phyloP scores from a whole-genome alignment of 2,888 invertebrate genomes.

The Coelinius sp. region DNA sequence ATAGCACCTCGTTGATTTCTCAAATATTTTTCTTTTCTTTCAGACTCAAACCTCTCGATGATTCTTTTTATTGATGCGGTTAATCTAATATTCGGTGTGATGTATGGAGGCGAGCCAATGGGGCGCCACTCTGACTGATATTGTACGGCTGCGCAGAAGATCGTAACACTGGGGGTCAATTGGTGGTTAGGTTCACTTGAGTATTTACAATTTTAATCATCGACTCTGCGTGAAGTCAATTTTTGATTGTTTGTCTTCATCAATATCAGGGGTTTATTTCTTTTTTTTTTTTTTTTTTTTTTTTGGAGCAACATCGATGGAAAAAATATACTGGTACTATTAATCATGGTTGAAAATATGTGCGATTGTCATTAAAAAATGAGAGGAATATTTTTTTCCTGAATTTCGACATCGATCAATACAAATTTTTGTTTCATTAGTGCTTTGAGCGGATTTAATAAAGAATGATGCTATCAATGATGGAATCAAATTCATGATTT shows the following conservation, averaged over 20 bases:
- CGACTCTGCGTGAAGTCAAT: conserved; percentile 51
- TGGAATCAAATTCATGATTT: too few relatives aligned
- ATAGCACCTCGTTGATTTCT: conserved; percentile 23
- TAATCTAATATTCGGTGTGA: conserved; percentile 65
- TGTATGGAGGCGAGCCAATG: conserved; percentile 62
- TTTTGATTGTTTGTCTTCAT: neutral
- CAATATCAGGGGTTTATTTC: neutral
- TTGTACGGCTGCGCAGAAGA: conserved; percentile 53
- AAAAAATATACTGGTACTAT: neutral
- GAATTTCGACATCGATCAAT: neutral
- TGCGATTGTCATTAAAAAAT: too few relatives aligned
- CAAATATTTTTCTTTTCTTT: neutral
- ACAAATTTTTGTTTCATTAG: too few relatives aligned
- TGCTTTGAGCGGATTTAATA: too few relatives aligned
- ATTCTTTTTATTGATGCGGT: conserved; percentile 47
- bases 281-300: neutral
- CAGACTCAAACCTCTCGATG: neutral
- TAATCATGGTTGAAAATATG: neutral
- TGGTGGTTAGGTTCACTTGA: conserved; percentile 46
- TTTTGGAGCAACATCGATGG: neutral
- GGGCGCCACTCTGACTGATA: conserved; percentile 54
- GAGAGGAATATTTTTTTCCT: too few relatives aligned
- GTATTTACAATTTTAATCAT: conserved; percentile 64
- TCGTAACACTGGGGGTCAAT: conserved; percentile 61
- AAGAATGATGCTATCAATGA: too few relatives aligned